phyloP scores from a whole-genome alignment of 2,888 invertebrate genomes.

The Dicranocentrus wangi region DNA sequence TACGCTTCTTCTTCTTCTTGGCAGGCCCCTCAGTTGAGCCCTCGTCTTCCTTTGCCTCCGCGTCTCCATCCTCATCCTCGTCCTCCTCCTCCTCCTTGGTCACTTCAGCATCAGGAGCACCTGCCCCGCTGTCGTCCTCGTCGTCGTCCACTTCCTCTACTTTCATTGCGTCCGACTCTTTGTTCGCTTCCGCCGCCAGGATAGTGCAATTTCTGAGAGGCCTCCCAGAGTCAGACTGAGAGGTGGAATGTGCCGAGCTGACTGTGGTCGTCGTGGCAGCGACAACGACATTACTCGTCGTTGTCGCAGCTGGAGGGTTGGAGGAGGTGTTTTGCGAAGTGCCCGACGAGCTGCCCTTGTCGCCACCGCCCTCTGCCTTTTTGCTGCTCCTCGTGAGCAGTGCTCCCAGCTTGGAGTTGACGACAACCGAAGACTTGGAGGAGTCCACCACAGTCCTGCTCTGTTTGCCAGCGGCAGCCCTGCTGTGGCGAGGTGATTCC shows the following conservation, averaged over 20 bases:
- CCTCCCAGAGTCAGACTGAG: neutral
- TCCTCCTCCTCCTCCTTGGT: constrained; percentile 16
- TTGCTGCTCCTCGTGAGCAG: constrained; percentile 27
- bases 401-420: constrained; percentile 13
- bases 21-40: constrained; percentile 31
- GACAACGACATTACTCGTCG: neutral
- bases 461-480: neutral
- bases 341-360: neutral
- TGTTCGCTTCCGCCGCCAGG: too few species aligned
- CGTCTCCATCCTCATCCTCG: constrained; percentile 29
- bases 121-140: neutral
- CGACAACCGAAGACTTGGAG: neutral
- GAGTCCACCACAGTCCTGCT: neutral
- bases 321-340: too few species aligned
- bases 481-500: neutral
- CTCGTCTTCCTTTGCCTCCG: constrained; percentile 12
- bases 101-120: neutral
- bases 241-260: neutral
- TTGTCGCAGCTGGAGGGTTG: too few species aligned
- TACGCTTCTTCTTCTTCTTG: constrained; percentile 71
- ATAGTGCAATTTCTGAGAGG: too few species aligned
- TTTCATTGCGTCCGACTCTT: neutral
- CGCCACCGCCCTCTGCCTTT: neutral
- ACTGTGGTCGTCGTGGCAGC: neutral
- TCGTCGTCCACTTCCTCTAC: too few species aligned